phyloP scores from a whole-genome alignment of 2,888 invertebrate genomes.

The Seira musarum region DNA sequence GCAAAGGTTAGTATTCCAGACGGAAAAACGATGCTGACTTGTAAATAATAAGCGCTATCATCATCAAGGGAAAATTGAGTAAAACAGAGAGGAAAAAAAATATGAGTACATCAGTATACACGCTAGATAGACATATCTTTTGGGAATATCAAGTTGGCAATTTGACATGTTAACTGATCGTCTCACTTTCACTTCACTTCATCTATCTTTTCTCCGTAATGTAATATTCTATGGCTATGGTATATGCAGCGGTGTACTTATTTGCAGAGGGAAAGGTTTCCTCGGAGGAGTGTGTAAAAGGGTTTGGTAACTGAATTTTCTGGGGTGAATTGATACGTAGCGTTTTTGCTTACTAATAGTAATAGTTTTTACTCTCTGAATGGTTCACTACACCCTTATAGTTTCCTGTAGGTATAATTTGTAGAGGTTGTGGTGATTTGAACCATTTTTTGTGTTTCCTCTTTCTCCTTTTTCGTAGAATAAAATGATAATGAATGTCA shows the following conservation, averaged over 20 bases:
- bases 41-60: background rate
- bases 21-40: background rate
- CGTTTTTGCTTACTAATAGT: background rate
- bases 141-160: slow-evolving; percentile 1
- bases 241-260: too few relatives aligned
- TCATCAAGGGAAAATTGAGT: background rate
- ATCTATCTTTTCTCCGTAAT: too few relatives aligned
- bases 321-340: background rate
- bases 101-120: background rate
- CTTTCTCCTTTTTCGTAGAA: background rate
- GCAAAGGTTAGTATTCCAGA: slow-evolving; percentile 76
- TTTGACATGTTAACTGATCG: slow-evolving; percentile 2
- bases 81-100: background rate
- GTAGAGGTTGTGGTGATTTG: background rate
- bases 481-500: background rate
- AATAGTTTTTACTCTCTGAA: too few relatives aligned
- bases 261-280: too few relatives aligned
- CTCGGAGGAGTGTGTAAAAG: background rate
- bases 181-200: background rate
- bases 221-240: too few relatives aligned
- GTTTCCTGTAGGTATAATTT: background rate
- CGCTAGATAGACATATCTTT: background rate
- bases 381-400: too few relatives aligned
- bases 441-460: background rate
- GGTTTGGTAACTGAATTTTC: background rate